Conservation (phyloP, 2,888 invertebrate species). For the Aleiodes leptofemur region DNA sequence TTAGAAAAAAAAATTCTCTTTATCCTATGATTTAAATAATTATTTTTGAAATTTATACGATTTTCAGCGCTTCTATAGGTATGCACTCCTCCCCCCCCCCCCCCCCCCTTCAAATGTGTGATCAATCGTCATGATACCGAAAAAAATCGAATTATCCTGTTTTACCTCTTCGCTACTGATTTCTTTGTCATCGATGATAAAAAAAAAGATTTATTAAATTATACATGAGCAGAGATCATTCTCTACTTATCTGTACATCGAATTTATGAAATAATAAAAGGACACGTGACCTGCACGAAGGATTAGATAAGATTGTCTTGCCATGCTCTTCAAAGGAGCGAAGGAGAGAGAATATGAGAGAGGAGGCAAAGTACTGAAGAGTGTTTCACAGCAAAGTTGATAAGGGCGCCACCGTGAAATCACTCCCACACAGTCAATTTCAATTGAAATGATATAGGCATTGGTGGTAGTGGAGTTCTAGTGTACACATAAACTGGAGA, state of each 20-base stretch:
- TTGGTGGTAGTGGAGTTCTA: conserved; percentile 31
- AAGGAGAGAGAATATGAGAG: background rate
- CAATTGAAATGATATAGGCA: conserved; percentile 42
- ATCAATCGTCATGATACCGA: too few relatives aligned
- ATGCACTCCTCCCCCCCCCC: too few relatives aligned
- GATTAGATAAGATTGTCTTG: conserved; percentile 13
- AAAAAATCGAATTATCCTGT: too few relatives aligned
- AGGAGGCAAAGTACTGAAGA: background rate
- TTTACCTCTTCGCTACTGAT: too few relatives aligned
- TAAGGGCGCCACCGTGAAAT: conserved; percentile 69
- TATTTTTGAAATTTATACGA: too few relatives aligned
- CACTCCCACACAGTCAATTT: conserved; percentile 54
- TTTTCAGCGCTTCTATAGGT: too few relatives aligned
- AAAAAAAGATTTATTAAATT: background rate
- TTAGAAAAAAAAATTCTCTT: too few relatives aligned
- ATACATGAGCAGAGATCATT: background rate
- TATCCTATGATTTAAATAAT: too few relatives aligned
- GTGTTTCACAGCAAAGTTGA: conserved; percentile 54
- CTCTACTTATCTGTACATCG: background rate
- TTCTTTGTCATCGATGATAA: too few relatives aligned
- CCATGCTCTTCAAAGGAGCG: conserved; percentile 3
- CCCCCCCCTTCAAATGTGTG: too few relatives aligned
- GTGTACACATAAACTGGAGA: conserved; percentile 19
- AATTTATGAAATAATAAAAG: conserved; percentile 28
- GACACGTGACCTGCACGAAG: conserved; percentile 32